These are phyloP conservation scores for Sula dactylatra DNA, from an alignment of 2,113 vertebrate species.

Conservation along the genomic window DNA sequence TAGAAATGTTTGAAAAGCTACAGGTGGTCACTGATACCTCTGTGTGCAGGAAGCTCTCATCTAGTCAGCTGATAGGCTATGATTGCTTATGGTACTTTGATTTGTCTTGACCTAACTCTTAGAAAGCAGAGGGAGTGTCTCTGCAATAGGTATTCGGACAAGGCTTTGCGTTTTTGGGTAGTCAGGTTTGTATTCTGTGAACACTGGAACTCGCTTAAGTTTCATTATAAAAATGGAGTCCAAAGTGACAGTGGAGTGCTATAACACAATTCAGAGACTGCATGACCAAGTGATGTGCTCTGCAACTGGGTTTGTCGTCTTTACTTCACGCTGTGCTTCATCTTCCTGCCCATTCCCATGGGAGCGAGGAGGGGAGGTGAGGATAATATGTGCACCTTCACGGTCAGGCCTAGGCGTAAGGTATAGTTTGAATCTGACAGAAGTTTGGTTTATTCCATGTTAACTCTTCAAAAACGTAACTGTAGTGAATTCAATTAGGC, in stretches of 20 bases:
- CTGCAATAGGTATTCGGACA: not conserved
- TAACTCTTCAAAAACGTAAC: not conserved
- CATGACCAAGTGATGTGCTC: not conserved
- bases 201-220: not conserved
- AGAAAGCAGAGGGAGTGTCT: not conserved
- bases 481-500: not conserved
- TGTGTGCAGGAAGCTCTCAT: not conserved
- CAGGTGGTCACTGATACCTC: not conserved
- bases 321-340: not conserved
- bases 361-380: not conserved
- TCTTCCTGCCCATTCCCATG: not conserved
- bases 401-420: not conserved
- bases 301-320: rapidly evolving
- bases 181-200: not conserved
- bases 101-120: not conserved
- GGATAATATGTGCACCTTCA: not conserved
- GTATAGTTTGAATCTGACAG: not conserved
- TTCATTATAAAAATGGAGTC: not conserved
- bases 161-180: not conserved
- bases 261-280: not conserved
- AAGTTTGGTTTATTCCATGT: not conserved
- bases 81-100: not conserved
- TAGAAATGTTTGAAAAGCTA: not conserved
- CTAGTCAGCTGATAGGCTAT: not conserved
- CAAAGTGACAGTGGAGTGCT: not conserved